phyloP scores from a whole-genome alignment of 2,113 vertebrate species.

The Atherinomorus stipes region DNA sequence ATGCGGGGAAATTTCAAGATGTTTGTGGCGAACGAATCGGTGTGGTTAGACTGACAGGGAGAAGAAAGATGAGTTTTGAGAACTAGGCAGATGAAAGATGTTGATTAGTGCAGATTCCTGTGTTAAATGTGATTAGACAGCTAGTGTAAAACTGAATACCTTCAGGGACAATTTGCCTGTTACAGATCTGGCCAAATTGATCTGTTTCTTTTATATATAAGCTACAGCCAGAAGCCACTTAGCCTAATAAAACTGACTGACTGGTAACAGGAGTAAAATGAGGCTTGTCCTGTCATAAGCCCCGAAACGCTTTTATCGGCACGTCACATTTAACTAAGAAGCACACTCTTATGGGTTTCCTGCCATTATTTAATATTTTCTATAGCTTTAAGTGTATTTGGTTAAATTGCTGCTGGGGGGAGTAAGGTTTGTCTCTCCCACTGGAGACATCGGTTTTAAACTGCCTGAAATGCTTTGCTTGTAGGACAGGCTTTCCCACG shows the following conservation, averaged over 20 bases:
- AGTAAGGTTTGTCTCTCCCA: not conserved
- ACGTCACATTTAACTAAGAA: not conserved
- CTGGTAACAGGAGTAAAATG: not conserved
- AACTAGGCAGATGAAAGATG: constrained; percentile 36
- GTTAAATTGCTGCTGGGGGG: not conserved
- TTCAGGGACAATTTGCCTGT: not conserved
- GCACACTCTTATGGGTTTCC: not conserved
- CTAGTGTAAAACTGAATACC: not conserved
- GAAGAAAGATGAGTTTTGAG: constrained; percentile 41
- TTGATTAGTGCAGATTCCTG: constrained; percentile 38
- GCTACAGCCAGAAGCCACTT: not conserved
- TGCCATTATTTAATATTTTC: not conserved
- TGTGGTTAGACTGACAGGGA: constrained; percentile 63
- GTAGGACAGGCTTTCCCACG: not conserved
- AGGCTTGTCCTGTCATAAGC: not conserved
- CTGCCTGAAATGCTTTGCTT: not conserved
- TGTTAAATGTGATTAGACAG: constrained; percentile 20
- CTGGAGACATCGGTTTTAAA: too few species aligned
- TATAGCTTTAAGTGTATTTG: not conserved
- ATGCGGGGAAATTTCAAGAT: constrained; percentile 67
- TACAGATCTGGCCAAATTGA: not conserved
- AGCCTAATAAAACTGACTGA: not conserved
- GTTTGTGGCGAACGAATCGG: constrained; percentile 66
- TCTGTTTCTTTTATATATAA: not conserved
- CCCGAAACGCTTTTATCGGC: not conserved